Evolutionary conservation across 1,140 invertebrate genomes (phyloP).

Genomic region (Panagrolaimus sp.): DNA sequence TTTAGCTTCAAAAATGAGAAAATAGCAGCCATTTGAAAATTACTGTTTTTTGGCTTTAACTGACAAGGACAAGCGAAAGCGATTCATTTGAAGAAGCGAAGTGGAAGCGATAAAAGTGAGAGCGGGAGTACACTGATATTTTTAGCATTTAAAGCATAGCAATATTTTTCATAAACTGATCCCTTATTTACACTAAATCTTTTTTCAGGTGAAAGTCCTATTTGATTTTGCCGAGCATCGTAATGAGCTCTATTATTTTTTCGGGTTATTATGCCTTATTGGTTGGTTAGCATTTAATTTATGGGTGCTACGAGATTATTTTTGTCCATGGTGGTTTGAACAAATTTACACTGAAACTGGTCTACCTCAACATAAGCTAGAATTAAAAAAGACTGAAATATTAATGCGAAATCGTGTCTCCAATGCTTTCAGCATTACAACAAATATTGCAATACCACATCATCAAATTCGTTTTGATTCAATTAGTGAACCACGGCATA

Average conservation of each 20-base stretch:
- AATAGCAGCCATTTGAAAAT: no score
- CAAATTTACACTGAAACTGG: conserved; percentile 34
- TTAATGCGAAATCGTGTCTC: conserved; percentile 19
- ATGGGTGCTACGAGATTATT: conserved; percentile 41
- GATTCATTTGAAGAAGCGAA: no score
- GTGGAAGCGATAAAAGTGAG: no score
- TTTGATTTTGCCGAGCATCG: conserved; percentile 28
- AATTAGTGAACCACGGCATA: not conserved
- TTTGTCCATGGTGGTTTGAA: conserved; percentile 39
- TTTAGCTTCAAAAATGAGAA: no score
- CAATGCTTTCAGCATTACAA: conserved; percentile 8
- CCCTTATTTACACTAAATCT: not conserved
- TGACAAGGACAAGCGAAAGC: no score
- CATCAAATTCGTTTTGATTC: conserved; percentile 6
- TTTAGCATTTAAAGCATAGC: no score
- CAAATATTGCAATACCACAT: not conserved
- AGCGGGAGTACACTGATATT: no score
- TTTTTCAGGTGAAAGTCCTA: conserved; percentile 13
- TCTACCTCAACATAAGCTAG: conserved; percentile 27
- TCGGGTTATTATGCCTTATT: conserved; percentile 31
- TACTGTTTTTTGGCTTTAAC: no score
- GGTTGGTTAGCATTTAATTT: conserved; percentile 37
- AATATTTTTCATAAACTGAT: not conserved
- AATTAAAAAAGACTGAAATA: conserved; percentile 19
- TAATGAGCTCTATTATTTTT: conserved; percentile 31